Evolutionary conservation across 2,888 invertebrate genomes (phyloP).

Genomic region (Pyrocoelia pectoralis): DNA sequence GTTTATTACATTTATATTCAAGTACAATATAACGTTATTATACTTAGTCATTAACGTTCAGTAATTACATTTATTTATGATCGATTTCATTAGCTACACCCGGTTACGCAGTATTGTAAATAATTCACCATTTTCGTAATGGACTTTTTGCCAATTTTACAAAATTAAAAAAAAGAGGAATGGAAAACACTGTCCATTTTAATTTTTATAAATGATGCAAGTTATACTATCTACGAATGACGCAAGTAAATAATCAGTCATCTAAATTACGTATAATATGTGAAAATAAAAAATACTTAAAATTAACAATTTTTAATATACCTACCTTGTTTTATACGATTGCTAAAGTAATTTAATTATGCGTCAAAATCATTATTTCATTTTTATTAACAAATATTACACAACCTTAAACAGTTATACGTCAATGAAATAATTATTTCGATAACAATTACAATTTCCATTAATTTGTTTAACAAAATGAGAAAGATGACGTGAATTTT

Average conservation of each 20-base stretch:
- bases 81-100: background rate
- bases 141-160: background rate
- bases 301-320: background rate
- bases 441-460: too few species aligned
- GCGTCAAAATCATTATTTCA: background rate
- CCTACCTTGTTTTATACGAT: background rate
- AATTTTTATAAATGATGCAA: background rate
- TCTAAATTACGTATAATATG: background rate
- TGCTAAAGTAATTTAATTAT: background rate
- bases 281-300: background rate
- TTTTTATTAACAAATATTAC: too few species aligned
- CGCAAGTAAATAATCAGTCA: background rate
- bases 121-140: background rate
- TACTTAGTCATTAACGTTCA: conserved; percentile 9
- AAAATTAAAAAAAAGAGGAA: too few species aligned
- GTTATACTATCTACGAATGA: background rate
- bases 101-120: background rate
- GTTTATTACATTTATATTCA: conserved; percentile 25
- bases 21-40: conserved; percentile 12
- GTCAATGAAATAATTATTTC: too few species aligned
- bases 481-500: too few species aligned
- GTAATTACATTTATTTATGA: conserved; percentile 7
- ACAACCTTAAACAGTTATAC: too few species aligned
- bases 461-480: too few species aligned
- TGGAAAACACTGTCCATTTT: background rate